Percentiles rank a stretch among this genome's conserved stretches.
These are phyloP conservation scores for Luehdorfia chinensis DNA, from an alignment of 1,140 invertebrate genomes.

Conservation along the genomic window DNA sequence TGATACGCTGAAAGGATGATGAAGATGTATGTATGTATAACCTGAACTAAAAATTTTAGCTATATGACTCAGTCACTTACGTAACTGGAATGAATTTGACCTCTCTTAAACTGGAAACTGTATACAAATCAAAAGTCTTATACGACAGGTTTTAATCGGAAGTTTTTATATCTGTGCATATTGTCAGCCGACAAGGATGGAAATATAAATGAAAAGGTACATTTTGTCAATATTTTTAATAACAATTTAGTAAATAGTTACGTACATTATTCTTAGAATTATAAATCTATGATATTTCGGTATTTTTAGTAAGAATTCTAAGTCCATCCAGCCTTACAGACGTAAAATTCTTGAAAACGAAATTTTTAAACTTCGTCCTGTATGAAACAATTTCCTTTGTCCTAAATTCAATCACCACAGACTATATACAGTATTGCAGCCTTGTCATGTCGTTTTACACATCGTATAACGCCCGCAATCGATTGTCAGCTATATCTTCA, in stretches of 20 bases:
- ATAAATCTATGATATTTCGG: neutral
- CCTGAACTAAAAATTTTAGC: too few species aligned
- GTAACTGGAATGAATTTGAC: too few species aligned
- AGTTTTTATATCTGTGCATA: too few species aligned
- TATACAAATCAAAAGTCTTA: too few species aligned
- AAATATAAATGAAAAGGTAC: too few species aligned
- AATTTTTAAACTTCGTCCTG: neutral
- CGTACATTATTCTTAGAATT: neutral
- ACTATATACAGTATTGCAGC: constrained; percentile 29
- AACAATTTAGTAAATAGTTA: neutral
- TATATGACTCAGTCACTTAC: too few species aligned
- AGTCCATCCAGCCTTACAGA: constrained; percentile 11
- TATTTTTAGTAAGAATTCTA: neutral
- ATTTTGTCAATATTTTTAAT: neutral
- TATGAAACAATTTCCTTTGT: constrained; percentile 6
- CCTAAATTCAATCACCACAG: constrained; percentile 12
- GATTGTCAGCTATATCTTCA: constrained; percentile 36
- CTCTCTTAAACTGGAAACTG: too few species aligned
- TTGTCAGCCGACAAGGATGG: too few species aligned
- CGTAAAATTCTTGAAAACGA: neutral
- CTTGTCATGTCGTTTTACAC: constrained; percentile 24
- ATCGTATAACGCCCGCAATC: constrained; percentile 29
- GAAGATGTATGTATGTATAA: too few species aligned
- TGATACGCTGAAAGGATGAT: too few species aligned
- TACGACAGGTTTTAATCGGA: too few species aligned